Base-by-base conservation (phyloP, 2,113 vertebrate species). In the Leptocoma aspasia region DNA sequence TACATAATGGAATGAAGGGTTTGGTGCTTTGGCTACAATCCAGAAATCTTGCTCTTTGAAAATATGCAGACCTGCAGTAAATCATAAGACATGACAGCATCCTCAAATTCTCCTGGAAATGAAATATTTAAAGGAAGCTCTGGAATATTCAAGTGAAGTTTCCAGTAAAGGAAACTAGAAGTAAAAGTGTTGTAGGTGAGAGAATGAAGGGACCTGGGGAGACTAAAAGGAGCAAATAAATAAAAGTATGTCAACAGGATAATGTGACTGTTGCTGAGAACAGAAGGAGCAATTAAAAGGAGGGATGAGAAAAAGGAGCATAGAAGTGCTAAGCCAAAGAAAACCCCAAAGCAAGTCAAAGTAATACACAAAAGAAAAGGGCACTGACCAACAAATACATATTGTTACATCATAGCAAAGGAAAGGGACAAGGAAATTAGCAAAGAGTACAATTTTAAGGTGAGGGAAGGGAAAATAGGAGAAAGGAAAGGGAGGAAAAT, bases 51-150 rank as follows among this genome's bases (percentile, higher is more conserved):
- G 47, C 39, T 87, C 90, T 93, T 92, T 72, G 56, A 96, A 95
- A 80, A 45, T 92, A 35, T 77, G 73, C 71, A 77, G 49, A 78
- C 15, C 66, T 59, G 33, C 54, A 80, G 50, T 64, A 89, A 85
- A 90, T 69, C 57, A 37, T 61, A 53, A 69, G 86, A 69, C 27
- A 35, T 42, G 44, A 52, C 26, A 86, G 31, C 28, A 94, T 39
- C 11, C 45, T 90, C 42, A 47, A 49, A 85, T 69, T 96, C 86
- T 83, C 76, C 45, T 81, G 84, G n/a, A 96, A 96, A 96, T 86
- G 42, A 95, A 98, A 89, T 91, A 64, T 35, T 93, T 93, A 72
- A 91, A 92, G 52, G 73, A 89, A 44, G n/a, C 15, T 75, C 77
- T 89, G 82, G 73, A 69, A 95, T 81, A 91, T 93, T 94, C 66